Percentiles rank a stretch among this genome's conserved stretches.
These are phyloP conservation scores for Bolinopsis microptera DNA, from an alignment of 37 sponge, comb jelly and placozoan genomes.

Conservation along the genomic window DNA sequence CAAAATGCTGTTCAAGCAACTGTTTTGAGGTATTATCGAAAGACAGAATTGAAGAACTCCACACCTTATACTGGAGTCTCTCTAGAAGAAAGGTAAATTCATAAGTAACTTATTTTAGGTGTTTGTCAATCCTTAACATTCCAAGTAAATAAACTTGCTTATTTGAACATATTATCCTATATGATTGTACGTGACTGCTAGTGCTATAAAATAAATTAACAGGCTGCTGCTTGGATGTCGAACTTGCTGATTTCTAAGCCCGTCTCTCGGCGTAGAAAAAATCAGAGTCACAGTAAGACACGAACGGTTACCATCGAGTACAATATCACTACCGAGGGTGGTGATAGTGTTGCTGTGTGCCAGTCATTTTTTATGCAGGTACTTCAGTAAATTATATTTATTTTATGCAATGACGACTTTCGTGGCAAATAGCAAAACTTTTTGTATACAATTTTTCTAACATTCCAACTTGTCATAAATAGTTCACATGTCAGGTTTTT, in stretches of 20 bases:
- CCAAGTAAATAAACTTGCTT: too few relatives aligned
- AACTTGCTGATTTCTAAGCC: background rate
- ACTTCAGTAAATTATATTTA: too few relatives aligned
- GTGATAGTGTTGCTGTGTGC: background rate
- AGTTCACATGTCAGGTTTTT: background rate
- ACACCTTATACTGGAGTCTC: background rate
- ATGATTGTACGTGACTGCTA: too few relatives aligned
- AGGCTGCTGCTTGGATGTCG: background rate
- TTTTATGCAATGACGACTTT: too few relatives aligned
- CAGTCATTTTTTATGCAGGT: slow-evolving; percentile 20
- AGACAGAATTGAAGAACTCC: background rate
- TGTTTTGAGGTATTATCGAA: background rate
- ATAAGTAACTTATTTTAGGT: too few relatives aligned
- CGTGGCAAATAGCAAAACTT: too few relatives aligned
- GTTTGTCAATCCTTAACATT: too few relatives aligned
- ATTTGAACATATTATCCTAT: too few relatives aligned
- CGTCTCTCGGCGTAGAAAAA: background rate
- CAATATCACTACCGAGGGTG: background rate
- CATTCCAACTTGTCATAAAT: too few relatives aligned
- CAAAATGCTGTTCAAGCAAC: background rate
- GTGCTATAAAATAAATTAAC: background rate
- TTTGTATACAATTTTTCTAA: too few relatives aligned
- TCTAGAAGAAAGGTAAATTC: slow-evolving; percentile 5
- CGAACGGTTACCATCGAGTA: slow-evolving; percentile 22
- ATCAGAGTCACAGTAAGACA: background rate